phyloP scores from a whole-genome alignment of 2,797 vertebrate species.

The Okamejei kenojei region DNA sequence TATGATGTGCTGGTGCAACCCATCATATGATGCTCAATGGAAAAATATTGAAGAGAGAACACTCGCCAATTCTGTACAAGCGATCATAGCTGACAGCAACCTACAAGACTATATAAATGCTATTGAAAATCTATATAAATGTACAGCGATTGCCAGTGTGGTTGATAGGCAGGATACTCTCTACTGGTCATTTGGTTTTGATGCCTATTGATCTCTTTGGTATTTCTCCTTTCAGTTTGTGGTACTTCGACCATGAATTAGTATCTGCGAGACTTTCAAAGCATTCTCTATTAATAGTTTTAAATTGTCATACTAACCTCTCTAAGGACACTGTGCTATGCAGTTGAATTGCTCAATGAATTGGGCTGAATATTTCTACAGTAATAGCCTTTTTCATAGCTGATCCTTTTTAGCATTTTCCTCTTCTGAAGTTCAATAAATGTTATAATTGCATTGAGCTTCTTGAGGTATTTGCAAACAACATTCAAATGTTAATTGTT shows the following conservation, averaged over 20 bases:
- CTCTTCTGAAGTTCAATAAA: neutral
- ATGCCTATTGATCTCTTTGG: neutral
- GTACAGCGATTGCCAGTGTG: neutral
- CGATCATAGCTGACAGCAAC: too few relatives aligned
- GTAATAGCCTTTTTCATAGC: neutral
- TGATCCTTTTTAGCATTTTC: neutral
- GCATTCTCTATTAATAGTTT: neutral
- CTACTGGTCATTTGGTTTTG: neutral
- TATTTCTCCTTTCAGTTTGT: conserved; percentile 16
- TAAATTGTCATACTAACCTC: neutral
- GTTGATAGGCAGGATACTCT: neutral
- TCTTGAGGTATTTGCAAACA: neutral
- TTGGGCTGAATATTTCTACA: neutral
- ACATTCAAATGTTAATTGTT: neutral
- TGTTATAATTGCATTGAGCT: neutral
- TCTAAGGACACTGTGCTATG: neutral
- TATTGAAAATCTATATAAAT: neutral
- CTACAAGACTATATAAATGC: too few relatives aligned
- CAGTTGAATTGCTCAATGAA: neutral
- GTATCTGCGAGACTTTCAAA: neutral
- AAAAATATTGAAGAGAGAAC: too few relatives aligned
- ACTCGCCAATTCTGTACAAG: too few relatives aligned
- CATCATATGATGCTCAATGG: too few relatives aligned
- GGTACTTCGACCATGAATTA: neutral
- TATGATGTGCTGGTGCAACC: too few relatives aligned